Base-by-base conservation (phyloP, 2,797 vertebrate species). In the Nannoperca obscura region DNA sequence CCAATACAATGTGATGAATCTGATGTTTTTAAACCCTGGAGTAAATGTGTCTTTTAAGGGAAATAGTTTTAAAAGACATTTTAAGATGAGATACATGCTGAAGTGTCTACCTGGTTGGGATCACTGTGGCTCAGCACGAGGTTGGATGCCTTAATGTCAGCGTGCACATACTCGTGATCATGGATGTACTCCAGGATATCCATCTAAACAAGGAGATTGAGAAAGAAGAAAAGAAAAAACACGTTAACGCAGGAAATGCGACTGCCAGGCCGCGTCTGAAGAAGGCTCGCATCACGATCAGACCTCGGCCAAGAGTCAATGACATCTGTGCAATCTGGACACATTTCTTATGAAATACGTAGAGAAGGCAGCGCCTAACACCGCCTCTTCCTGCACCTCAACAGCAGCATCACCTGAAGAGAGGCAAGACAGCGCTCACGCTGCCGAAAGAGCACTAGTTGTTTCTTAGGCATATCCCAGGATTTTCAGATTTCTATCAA, bases 121-220 rank as follows among this genome's bases (percentile, higher is more conserved):
- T 97, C 94, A 63, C 92, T 95, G 92, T 96, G 87, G 90, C 96
- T 96, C 89, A 99, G 92, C 57, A 99, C 95, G 60, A 99, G 97
- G 90, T 99, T 99, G 59, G 97, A 97, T 3, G 98, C 97, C 94
- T 99, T 99, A 89, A 99, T 96, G 80, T 99, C 98, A 14, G 96
- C 98, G 0, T 99, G 98, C 17, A 98, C 98, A 15, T 99, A 99
- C 88, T 99, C 98, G 38, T 99, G 97, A 10, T 99, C 97, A 1
- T 99, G 98, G 87, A 98, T 84, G 73, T 97, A 99, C 82, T 99
- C 98, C 92, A 99, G 94, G 73, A 95, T 92, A 83, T 99, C 96
- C 89, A 99, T 93, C 98, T 99, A 78, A 3, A 90, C n/a, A 78
- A n/a, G n/a, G n/a, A n/a, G n/a, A n/a, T n/a, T n/a, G n/a, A n/a